Evolutionary conservation across 2,113 vertebrate genomes (phyloP), one percentile per base, ranked within the genome.

Genomic region (Balaeniceps rex): DNA sequence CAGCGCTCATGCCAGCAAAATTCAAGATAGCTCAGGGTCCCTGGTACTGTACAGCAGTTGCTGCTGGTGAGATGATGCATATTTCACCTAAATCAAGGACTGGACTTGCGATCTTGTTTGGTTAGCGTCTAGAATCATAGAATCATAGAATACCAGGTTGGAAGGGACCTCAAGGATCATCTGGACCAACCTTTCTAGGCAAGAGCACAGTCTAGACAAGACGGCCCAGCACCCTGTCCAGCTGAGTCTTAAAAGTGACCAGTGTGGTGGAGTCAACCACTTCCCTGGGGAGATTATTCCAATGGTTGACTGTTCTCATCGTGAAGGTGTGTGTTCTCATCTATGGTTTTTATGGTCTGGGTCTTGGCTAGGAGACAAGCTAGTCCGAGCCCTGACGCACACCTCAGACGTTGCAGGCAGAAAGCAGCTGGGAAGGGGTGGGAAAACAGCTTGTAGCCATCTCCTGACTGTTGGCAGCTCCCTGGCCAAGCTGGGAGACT

Each of bases 11-110:
- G 18, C 75, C 63, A 61, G 61, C 23, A 34, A 10, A 81, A 42
- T 16, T 9, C 0, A 5, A 54, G 83, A 3, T 22, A 19, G 63
- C 58, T 80, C 54, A 5, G 17, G 6, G 46, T 25, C 14, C 22
- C 33, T 2, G 14, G 11, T 8, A 0, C 25, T 2, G 38, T 14
- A 31, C 26, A 44, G 49, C 13, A 19, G 15, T 5, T 51, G 24
- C 57, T 80, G 47, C 34, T 64, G 46, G 46, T 6, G 71, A 36
- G 36, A 4, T 52, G 46, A 31, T 36, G 33, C 5, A 4, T 2
- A 2, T 47, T 55, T 51, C 71, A 23, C 28, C 34, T 4, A 12
- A 72, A 55, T 12, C 33, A 33, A 70, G 36, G 63, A 17, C 40
- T 40, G 49, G 54, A 4, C 34, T 57, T 29, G 36, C 61, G 26